phyloP scores from a whole-genome alignment of 2,888 invertebrate species.

The Meteorus cinctellus region DNA sequence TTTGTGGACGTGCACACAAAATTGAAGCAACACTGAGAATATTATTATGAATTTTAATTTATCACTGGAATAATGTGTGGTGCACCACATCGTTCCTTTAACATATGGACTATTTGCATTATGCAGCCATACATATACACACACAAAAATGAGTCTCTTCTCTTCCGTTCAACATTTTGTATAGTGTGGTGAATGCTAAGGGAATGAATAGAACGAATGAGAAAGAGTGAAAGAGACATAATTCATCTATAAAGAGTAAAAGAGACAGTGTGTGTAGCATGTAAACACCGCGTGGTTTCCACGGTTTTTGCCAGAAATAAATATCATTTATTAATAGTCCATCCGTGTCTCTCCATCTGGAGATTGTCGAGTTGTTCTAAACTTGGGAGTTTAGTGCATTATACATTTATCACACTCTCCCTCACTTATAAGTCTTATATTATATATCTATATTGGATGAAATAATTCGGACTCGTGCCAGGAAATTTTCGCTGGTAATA shows the following conservation, averaged over 20 bases:
- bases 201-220: neutral
- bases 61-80: neutral
- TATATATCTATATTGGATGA: neutral
- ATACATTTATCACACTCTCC: conserved; percentile 1
- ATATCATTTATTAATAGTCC: conserved; percentile 49
- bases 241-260: neutral
- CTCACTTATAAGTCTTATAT: neutral
- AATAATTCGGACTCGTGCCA: conserved; percentile 22
- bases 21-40: neutral
- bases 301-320: conserved; percentile 32
- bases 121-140: conserved; percentile 19
- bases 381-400: conserved; percentile 34
- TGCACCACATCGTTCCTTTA: neutral
- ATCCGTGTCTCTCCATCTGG: conserved; percentile 41
- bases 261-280: conserved; percentile 15
- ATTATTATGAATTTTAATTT: neutral
- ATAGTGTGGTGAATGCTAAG: neutral
- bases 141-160: conserved; percentile 38
- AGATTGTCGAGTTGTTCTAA: conserved; percentile 41
- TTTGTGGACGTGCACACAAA: neutral
- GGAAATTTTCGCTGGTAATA: conserved; percentile 30
- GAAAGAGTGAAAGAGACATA: neutral
- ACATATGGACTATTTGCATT: neutral
- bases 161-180: conserved; percentile 32
- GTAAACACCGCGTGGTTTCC: conserved; percentile 43